A percentile compares a stretch with the other conserved stretches of the same genome.
phyloP scores from a whole-genome alignment of 2,888 invertebrate species.

The Drosophila prolongata region DNA sequence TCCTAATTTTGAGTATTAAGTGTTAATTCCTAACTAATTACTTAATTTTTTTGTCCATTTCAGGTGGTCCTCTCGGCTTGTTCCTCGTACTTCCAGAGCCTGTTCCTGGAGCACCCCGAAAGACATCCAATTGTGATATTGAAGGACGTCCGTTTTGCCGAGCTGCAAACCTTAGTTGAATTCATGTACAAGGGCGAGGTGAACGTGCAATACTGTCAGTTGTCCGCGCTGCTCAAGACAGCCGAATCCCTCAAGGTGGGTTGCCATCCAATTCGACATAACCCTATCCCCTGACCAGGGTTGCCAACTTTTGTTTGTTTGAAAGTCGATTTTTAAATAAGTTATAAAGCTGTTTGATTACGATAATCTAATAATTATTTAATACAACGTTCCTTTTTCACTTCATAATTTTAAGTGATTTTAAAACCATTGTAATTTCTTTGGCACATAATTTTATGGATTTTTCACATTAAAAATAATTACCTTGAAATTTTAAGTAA shows the following conservation, averaged over 20 bases:
- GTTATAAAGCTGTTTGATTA: too few species aligned
- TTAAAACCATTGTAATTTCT: too few species aligned
- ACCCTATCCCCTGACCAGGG: neutral
- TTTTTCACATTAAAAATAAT: too few species aligned
- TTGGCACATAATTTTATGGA: too few species aligned
- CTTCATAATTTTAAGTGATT: too few species aligned
- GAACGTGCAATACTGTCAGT: constrained; percentile 96
- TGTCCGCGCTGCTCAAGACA: constrained; percentile 95
- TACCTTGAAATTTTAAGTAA: too few species aligned
- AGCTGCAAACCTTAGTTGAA: constrained; percentile 95
- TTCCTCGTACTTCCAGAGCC: constrained; percentile 96
- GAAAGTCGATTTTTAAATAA: too few species aligned
- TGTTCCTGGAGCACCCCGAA: constrained; percentile 96
- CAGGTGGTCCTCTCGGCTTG: constrained; percentile 97
- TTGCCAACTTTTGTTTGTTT: neutral
- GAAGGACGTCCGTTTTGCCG: constrained; percentile 96
- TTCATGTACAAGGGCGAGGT: constrained; percentile 99
- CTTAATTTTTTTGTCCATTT: neutral
- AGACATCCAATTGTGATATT: constrained; percentile 97
- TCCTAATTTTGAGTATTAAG: too few species aligned
- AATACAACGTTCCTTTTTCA: too few species aligned
- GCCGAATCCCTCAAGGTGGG: constrained; percentile 94
- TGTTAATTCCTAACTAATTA: neutral
- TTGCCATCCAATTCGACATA: neutral
- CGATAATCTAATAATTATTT: too few species aligned